phyloP scores from a whole-genome alignment of 2,113 vertebrate genomes.

The Ranitomeya imitator region DNA sequence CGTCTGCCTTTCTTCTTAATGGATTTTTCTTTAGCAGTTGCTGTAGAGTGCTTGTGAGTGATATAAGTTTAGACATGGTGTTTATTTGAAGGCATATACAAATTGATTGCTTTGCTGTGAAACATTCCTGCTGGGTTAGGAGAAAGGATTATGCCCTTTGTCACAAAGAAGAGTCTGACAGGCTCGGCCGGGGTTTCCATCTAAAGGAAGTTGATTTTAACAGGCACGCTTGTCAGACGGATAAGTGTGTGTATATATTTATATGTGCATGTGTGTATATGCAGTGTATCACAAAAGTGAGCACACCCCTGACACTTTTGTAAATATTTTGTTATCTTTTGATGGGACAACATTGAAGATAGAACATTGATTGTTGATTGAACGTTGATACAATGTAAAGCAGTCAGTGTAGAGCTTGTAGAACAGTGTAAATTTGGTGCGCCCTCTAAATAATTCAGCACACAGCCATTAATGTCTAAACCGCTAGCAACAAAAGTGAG shows the following conservation, averaged over 20 bases:
- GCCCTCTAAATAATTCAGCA: too few relatives aligned
- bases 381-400: too few relatives aligned
- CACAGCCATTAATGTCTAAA: too few relatives aligned
- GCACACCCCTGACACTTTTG: too few relatives aligned
- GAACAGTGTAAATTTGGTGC: too few relatives aligned
- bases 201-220: background rate
- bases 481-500: too few relatives aligned
- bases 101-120: slow-evolving; percentile 26
- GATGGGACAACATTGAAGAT: too few relatives aligned
- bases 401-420: too few relatives aligned
- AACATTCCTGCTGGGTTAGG: slow-evolving; percentile 22
- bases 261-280: too few relatives aligned
- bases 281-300: background rate
- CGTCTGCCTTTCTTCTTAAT: background rate
- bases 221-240: background rate
- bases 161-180: slow-evolving; percentile 23
- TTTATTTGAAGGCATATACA: slow-evolving; percentile 39
- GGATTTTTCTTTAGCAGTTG: slow-evolving; percentile 13
- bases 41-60: slow-evolving; percentile 24
- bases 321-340: too few relatives aligned
- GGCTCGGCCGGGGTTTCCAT: background rate
- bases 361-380: too few relatives aligned
- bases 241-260: background rate
- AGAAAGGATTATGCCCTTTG: slow-evolving; percentile 30
- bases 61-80: slow-evolving; percentile 18